Evolutionary conservation across 2,113 vertebrate genomes (phyloP), one percentile per base, ranked within the genome.

Genomic region (Phaethornis superciliosus): DNA sequence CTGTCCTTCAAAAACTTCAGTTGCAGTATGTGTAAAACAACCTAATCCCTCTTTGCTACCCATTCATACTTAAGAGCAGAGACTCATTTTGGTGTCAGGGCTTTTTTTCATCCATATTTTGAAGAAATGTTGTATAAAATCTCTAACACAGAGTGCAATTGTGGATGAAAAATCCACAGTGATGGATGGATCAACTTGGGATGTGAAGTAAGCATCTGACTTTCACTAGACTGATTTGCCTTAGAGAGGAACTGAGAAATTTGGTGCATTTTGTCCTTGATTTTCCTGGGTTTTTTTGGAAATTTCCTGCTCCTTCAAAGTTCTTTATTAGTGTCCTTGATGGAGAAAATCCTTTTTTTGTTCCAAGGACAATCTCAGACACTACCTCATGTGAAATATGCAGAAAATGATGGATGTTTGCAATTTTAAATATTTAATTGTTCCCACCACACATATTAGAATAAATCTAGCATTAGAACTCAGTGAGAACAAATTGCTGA

Each of bases 161-260:
- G 58, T 56, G 47, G 86, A 93, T 93, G 94, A 83, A 89, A 94
- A 65, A 8, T 75, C 76, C 79, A 76, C 20, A 89, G 12, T 9
- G 51, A 90, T 64, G 6, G 4, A n/a, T 81, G 35, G 67, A 87
- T 97, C 96, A 96, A 94, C 18, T 58, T 95, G 35, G 95, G 69
- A 80, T 78, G 84, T 22, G 76, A 92, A 96, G 44, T 78, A 94
- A 35, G 4, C 16, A 58, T 92, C 92, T 88, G 26, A 37, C 18
- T 84, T 68, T 94, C 24, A 79, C 28, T 81, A 51, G 47, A 21
- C 11, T 59, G 42, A 87, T 92, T 94, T 90, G 56, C 27, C 46
- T 92, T 78, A 54, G 52, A 78, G 93, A 84, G 11, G 11, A 58
- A 8, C 84, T 77, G 49, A 70, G 78, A 88, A 7, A 83, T 92